Percentiles rank a stretch among this genome's conserved stretches.
These are phyloP conservation scores for Tiliacea aurago DNA, from an alignment of 2,888 invertebrate species.

Conservation along the genomic window DNA sequence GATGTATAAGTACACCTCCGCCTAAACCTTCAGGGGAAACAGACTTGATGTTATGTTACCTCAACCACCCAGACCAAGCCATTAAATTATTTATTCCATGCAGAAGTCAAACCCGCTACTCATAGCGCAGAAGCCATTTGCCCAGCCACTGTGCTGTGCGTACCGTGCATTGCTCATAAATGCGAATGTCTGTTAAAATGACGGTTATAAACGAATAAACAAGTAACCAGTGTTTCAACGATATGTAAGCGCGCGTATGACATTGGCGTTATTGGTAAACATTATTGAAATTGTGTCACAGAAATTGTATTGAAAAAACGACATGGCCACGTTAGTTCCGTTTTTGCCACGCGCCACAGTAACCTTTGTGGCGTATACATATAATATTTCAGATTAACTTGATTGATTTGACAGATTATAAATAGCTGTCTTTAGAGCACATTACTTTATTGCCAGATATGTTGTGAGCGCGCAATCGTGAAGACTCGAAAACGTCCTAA, in stretches of 20 bases:
- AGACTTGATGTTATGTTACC: not conserved
- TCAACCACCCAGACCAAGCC: not conserved
- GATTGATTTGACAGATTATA: not conserved
- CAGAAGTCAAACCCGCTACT: not conserved
- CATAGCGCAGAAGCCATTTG: not conserved
- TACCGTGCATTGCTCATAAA: slow-evolving; percentile 20
- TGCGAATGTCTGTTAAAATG: slow-evolving; percentile 14
- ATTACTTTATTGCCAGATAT: no score
- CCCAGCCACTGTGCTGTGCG: not conserved
- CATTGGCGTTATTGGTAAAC: not conserved
- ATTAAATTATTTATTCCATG: not conserved
- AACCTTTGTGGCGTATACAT: not conserved
- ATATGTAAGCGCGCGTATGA: no score
- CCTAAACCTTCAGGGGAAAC: not conserved
- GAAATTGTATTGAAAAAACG: not conserved
- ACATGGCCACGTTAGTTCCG: not conserved
- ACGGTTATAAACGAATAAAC: not conserved
- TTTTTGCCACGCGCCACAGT: not conserved
- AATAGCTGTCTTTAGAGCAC: not conserved
- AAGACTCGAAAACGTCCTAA: no score
- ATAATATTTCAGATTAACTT: not conserved
- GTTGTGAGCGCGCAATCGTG: no score
- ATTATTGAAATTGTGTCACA: not conserved
- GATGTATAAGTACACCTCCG: not conserved
- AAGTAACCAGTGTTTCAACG: not conserved